Evolutionary conservation across 2,113 vertebrate genomes (phyloP), one percentile per base, ranked within the genome.

Genomic region (Bos indicus): DNA sequence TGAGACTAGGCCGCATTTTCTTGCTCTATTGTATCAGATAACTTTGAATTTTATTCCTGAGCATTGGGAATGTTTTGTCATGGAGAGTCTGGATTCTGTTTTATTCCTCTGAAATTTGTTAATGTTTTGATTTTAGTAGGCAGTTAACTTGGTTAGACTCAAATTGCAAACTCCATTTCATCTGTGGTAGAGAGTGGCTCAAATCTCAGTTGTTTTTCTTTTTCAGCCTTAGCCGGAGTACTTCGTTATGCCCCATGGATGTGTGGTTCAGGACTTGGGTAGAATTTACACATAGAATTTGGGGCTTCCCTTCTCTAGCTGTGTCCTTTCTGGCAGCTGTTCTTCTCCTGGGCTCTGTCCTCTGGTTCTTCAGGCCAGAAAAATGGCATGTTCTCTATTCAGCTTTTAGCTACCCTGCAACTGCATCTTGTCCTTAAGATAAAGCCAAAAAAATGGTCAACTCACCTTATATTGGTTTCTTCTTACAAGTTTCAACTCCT

Each of bases 21-120:
- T 36, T 90, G 11, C 78, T 86, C 80, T 80, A 57, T 91, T n/a
- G 19, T 46, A 62, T 82, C 60, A 82, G 14, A 19, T 59, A 92
- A 52, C 40, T 60, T 95, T 92, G 59, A 19, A 86, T 86, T 96
- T 94, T 80, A 85, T 93, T 48, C 46, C 57, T 90, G 91, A 67
- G 64, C 40, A 43, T 40, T 33, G 48, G 36, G 56, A 78, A 25
- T 56, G 52, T 88, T 88, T 64, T 36, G 23, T 88, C 54, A 2
- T 74, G 17, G 78, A 62, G 86, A 83, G 25, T 64, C 67, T 85
- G 56, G 43, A 60, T 88, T 87, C 82, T 59, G 4, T 83, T 88
- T 93, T 93, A 84, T 59, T 88, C 56, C 46, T 71, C 62, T 19
- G 30, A 74, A 77, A 23, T 36, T 9, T 89, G 56, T 84, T 94